A percentile compares a stretch with the other conserved stretches of the same genome.
Conservation (phyloP, 2,888 invertebrate species). For the Taenaris catops region DNA sequence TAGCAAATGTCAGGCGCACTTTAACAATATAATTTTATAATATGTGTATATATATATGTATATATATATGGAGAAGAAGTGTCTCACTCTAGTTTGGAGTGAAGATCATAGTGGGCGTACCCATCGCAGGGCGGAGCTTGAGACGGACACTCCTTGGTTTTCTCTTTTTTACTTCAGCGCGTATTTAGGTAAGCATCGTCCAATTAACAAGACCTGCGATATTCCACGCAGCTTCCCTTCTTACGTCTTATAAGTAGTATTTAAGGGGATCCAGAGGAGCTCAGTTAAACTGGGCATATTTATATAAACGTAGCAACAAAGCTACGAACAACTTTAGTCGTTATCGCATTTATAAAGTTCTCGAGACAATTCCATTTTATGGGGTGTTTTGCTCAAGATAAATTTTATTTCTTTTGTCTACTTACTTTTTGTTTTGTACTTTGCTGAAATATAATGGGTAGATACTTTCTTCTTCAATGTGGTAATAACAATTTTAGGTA, state of each 20-base stretch:
- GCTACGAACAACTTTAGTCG: conserved; percentile 72
- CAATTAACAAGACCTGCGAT: conserved; percentile 48
- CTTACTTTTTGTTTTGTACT: conserved; percentile 45
- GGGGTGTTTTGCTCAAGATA: conserved; percentile 77
- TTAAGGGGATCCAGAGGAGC: conserved; percentile 29
- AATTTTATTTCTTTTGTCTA: conserved; percentile 69
- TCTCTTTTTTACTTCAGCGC: conserved; percentile 72
- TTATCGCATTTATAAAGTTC: conserved; percentile 79
- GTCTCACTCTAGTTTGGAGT: conserved; percentile 49
- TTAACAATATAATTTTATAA: conserved; percentile 44
- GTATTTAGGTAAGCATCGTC: conserved; percentile 62
- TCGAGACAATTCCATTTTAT: conserved; percentile 75
- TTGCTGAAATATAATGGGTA: too few relatives aligned
- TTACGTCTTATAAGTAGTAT: conserved; percentile 13
- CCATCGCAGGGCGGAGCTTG: conserved; percentile 56
- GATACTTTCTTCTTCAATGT: too few relatives aligned
- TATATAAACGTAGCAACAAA: conserved; percentile 71
- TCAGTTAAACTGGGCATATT: conserved; percentile 47
- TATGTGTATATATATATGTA: too few relatives aligned
- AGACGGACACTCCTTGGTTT: conserved; percentile 73
- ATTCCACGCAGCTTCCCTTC: conserved; percentile 31
- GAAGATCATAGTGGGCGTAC: conserved; percentile 67
- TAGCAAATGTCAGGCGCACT: conserved; percentile 22
- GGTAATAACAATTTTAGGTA: too few relatives aligned
- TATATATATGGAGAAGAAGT: conserved; percentile 55